Evolutionary conservation across 2,113 vertebrate species (phyloP).

Genomic region (Tragelaphus buxtoni): DNA sequence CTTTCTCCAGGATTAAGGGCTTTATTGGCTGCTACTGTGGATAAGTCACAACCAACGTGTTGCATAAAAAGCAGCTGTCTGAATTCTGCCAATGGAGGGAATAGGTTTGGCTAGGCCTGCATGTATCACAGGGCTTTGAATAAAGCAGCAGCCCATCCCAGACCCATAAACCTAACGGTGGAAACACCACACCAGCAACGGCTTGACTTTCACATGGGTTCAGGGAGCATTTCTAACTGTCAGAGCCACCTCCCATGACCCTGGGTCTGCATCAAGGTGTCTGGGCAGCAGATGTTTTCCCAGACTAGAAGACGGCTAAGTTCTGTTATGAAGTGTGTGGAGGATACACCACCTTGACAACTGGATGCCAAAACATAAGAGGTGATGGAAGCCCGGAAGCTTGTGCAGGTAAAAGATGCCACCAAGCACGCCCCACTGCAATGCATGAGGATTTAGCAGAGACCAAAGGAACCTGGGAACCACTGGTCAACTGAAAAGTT

Average conservation of each 20-base stretch:
- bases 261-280: neutral
- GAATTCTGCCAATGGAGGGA: neutral
- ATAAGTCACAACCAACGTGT: neutral
- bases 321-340: neutral
- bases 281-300: too few relatives aligned
- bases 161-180: neutral
- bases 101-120: neutral
- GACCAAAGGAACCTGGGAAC: neutral
- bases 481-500: neutral
- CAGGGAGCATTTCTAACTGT: constrained; percentile 6
- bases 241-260: neutral
- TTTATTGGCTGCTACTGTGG: neutral
- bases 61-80: neutral
- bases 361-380: neutral
- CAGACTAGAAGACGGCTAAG: neutral
- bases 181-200: constrained; percentile 24
- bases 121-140: neutral
- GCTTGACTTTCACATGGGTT: constrained; percentile 61
- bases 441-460: neutral
- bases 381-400: neutral
- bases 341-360: neutral
- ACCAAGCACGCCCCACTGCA: neutral
- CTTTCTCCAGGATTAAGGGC: neutral
- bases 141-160: neutral
- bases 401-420: neutral